A percentile compares a stretch with the other conserved stretches of the same genome.
Conservation (phyloP, 2,113 vertebrate genomes). For the Verasper variegatus region DNA sequence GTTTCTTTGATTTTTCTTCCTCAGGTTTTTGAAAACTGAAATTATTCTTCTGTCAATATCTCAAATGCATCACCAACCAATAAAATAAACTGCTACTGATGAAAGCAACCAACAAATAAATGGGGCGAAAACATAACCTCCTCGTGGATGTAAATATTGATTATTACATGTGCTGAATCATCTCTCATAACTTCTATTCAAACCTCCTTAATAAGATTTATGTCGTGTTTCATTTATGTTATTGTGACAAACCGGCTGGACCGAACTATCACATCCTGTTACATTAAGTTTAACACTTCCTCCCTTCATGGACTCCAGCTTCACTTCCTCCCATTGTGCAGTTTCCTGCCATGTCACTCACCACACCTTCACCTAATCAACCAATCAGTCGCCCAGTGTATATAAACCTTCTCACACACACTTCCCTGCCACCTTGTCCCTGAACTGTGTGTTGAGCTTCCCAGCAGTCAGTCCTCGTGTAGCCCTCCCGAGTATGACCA, state of each 20-base stretch:
- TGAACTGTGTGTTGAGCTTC: too few relatives aligned
- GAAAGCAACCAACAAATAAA: not conserved
- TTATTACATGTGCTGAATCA: too few relatives aligned
- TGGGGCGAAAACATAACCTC: too few relatives aligned
- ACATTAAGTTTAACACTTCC: not conserved
- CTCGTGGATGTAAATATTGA: too few relatives aligned
- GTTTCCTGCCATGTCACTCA: not conserved
- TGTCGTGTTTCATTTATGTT: too few relatives aligned
- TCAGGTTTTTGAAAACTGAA: slow-evolving; percentile 20
- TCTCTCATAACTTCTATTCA: too few relatives aligned
- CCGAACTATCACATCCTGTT: too few relatives aligned
- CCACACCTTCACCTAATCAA: not conserved
- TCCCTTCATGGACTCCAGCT: not conserved
- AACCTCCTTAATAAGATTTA: too few relatives aligned
- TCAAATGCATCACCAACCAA: not conserved
- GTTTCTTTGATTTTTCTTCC: slow-evolving; percentile 5
- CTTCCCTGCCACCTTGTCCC: too few relatives aligned
- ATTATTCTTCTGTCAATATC: not conserved
- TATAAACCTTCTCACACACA: not conserved
- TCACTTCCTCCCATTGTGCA: not conserved
- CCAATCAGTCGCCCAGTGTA: not conserved
- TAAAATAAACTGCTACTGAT: not conserved
- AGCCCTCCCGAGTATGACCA: too few relatives aligned
- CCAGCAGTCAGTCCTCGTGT: too few relatives aligned
- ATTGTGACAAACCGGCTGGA: too few relatives aligned